phyloP scores from a whole-genome alignment of 2,797 vertebrate species.

The Merluccius polli region DNA sequence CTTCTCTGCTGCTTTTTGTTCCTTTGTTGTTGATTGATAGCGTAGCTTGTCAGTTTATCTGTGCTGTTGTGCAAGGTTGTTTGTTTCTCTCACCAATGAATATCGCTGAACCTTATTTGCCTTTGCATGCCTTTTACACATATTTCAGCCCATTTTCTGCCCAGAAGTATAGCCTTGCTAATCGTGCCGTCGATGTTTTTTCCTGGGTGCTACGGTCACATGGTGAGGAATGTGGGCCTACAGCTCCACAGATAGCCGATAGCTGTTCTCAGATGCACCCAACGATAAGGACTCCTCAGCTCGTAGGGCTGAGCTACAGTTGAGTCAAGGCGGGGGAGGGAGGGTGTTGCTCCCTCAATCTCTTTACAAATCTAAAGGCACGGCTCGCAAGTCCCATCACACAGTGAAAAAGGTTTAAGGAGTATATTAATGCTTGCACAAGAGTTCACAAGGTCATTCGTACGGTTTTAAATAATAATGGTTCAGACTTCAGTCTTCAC shows the following conservation, averaged over 20 bases:
- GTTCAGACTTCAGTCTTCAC: not conserved
- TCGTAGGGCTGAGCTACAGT: not conserved
- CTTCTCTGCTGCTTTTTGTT: not conserved
- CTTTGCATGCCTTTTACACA: too few species aligned
- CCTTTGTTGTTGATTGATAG: constrained; percentile 3
- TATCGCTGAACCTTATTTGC: too few species aligned
- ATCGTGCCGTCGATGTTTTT: not conserved
- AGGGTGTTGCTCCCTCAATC: not conserved
- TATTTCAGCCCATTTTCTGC: too few species aligned
- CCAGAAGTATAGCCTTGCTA: not conserved
- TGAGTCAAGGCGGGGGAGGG: not conserved
- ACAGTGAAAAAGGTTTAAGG: not conserved
- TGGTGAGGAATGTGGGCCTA: not conserved
- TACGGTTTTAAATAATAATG: not conserved
- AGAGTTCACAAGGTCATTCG: not conserved
- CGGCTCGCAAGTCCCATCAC: not conserved
- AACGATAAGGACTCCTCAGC: not conserved
- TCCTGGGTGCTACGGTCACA: not conserved
- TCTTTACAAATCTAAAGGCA: not conserved
- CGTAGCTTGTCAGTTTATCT: not conserved
- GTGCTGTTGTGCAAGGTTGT: too few species aligned
- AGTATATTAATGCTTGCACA: not conserved
- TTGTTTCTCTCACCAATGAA: too few species aligned
- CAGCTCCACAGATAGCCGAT: not conserved
- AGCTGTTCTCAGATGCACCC: not conserved